Base-by-base conservation (phyloP, 1,140 invertebrate genomes). In the Diorhabda carinulata region DNA sequence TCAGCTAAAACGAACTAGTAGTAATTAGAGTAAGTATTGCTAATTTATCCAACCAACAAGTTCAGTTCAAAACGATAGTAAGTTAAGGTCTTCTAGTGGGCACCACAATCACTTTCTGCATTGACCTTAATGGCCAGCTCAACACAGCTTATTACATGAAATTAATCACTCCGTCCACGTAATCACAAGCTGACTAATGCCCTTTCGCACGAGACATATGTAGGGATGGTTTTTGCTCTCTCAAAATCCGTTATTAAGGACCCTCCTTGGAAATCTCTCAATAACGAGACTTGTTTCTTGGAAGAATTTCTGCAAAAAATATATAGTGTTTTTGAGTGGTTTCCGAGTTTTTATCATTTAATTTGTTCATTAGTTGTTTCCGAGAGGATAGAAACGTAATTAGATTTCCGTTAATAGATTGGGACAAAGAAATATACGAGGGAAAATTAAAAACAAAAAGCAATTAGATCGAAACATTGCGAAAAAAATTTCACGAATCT, bases 181-280 rank as follows among this genome's bases (percentile, higher is more conserved):
- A 61, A 61, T 61, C 59, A 61, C 42, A 61, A 61, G 25, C 59
- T 61, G 59, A 61, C 25, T 61, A 61, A 61, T 61, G 25, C 25
- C 59, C 59, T 43, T 43, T 40, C n/a, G 25, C 25, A 61, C 25
- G 25, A 61, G 59, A 61, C 59, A 61, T 61, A 41, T 61, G 59
- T 61, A 41, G 59, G 25, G 59, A 8, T 43, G 42, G 42, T 61
- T 61, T 61, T 43, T 61, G 25, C 59, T 43, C 59, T 40, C 59
- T 10, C 59, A 41, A 52, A 52, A 52, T 61, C 59, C 59, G 59
- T 41, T 61, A 61, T 61, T 61, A 61, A 43, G 42, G 59, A 9
- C 25, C 25, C 25, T 61, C 40, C n/a, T 61, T 61, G 42, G 10
- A 61, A 61, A 61, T 61, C 42, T 61, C 59, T 61, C 42, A 41